Evolutionary conservation across 1,140 invertebrate species (phyloP).

Genomic region (Drosophila seguyi): DNA sequence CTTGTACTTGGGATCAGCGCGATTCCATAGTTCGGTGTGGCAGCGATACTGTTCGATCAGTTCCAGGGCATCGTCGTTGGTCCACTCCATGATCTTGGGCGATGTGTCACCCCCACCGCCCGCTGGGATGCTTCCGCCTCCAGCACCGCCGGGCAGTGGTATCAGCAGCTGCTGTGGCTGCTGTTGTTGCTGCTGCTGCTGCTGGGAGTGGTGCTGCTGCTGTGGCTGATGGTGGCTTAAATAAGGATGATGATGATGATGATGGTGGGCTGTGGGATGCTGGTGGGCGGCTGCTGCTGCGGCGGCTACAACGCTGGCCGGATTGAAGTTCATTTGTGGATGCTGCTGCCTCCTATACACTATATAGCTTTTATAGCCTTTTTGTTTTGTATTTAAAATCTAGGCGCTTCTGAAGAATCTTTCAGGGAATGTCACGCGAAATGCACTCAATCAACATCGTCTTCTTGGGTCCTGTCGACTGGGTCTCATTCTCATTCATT

Average conservation of each 20-base stretch:
- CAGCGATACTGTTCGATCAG: slow-evolving; percentile 86
- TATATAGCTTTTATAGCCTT: slow-evolving; percentile 26
- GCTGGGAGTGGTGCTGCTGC: slow-evolving; percentile 20
- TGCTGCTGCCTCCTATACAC: slow-evolving; percentile 15
- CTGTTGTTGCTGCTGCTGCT: slow-evolving; percentile 18
- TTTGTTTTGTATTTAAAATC: background rate
- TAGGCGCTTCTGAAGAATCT: slow-evolving; percentile 19
- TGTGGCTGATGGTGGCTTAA: slow-evolving; percentile 16
- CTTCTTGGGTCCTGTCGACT: slow-evolving; percentile 45
- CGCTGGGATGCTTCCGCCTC: slow-evolving; percentile 15
- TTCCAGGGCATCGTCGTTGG: slow-evolving; percentile 85
- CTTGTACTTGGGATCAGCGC: slow-evolving; percentile 85
- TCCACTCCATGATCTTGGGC: slow-evolving; percentile 85
- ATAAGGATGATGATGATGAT: slow-evolving; percentile 35
- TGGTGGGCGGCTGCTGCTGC: slow-evolving; percentile 65
- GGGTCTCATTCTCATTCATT: slow-evolving; percentile 61
- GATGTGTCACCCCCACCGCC: slow-evolving; percentile 47
- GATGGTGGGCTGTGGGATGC: slow-evolving; percentile 27
- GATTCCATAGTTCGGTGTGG: slow-evolving; percentile 86
- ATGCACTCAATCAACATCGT: slow-evolving; percentile 78
- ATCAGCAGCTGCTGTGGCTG: slow-evolving; percentile 55
- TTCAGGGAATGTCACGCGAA: slow-evolving; percentile 74
- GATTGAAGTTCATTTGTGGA: slow-evolving; percentile 74
- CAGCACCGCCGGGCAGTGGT: slow-evolving; percentile 54
- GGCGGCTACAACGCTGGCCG: slow-evolving; percentile 68